These are phyloP conservation scores for Caenorhabditis imperialis DNA, from an alignment of 2,888 invertebrate genomes.

Conservation along the genomic window DNA sequence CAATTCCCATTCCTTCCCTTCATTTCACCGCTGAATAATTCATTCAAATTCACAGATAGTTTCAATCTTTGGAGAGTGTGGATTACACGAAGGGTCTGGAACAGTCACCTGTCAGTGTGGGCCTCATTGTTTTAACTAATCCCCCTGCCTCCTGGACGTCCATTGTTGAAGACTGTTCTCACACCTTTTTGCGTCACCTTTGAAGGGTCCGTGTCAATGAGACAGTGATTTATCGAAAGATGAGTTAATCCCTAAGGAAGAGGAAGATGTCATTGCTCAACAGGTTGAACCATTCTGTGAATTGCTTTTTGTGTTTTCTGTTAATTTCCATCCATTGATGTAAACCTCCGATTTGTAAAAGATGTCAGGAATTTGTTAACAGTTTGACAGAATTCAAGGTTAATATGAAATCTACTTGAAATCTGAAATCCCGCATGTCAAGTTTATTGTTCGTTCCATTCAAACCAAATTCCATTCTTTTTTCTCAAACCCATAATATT, in stretches of 20 bases:
- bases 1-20: slow-evolving; percentile 10
- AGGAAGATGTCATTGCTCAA: too few species aligned
- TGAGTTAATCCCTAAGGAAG: slow-evolving; percentile 38
- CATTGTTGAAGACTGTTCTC: slow-evolving; percentile 41
- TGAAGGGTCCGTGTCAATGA: slow-evolving; percentile 25
- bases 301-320: too few species aligned
- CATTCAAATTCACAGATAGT: slow-evolving; percentile 48
- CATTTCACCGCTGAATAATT: slow-evolving; percentile 38
- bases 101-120: slow-evolving; percentile 20
- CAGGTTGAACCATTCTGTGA: too few species aligned
- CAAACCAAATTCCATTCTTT: too few species aligned
- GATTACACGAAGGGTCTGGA: slow-evolving; percentile 14
- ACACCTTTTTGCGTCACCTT: slow-evolving; percentile 30
- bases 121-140: slow-evolving; percentile 15
- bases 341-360: too few species aligned
- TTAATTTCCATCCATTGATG: too few species aligned
- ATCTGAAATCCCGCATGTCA: too few species aligned
- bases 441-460: too few species aligned
- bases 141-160: slow-evolving; percentile 7
- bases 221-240: slow-evolving; percentile 9
- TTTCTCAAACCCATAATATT: slow-evolving; percentile 43
- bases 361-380: too few species aligned
- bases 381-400: too few species aligned
- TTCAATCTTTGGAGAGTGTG: slow-evolving; percentile 25
- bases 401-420: too few species aligned